phyloP scores from a whole-genome alignment of 2,113 vertebrate genomes.

The Oceanites oceanicus region DNA sequence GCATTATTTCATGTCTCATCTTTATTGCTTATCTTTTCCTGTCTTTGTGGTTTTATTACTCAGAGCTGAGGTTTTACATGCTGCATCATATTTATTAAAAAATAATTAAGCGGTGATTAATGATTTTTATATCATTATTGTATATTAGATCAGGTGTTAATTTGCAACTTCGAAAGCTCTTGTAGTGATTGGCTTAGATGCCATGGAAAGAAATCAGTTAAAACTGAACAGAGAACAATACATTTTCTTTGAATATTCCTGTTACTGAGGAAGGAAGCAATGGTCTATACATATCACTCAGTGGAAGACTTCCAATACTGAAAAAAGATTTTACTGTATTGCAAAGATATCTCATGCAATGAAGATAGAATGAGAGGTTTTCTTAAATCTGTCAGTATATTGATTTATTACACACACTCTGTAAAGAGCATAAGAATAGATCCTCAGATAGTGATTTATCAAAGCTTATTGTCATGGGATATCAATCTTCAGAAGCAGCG shows the following conservation, averaged over 20 bases:
- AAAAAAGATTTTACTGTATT: slow-evolving; percentile 6
- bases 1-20: neutral
- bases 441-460: neutral
- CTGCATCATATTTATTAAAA: neutral
- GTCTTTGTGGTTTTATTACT: neutral
- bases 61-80: neutral
- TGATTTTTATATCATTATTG: neutral
- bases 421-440: slow-evolving; percentile 44
- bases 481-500: slow-evolving; percentile 41
- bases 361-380: slow-evolving; percentile 35
- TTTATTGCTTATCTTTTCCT: slow-evolving; percentile 16
- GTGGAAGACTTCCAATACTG: slow-evolving; percentile 12
- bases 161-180: neutral
- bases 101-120: neutral
- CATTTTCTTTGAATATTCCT: slow-evolving; percentile 2
- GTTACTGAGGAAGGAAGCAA: neutral
- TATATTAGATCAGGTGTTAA: neutral
- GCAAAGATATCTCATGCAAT: slow-evolving; percentile 25
- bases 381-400: slow-evolving; percentile 57
- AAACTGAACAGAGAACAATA: slow-evolving; percentile 9
- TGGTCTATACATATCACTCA: slow-evolving; percentile 1
- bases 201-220: slow-evolving; percentile 11
- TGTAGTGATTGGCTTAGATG: neutral
- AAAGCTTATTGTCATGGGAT: slow-evolving; percentile 26
- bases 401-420: slow-evolving; percentile 9